Conservation (phyloP, 2,797 vertebrate genomes). For the Myotis pilosus region DNA sequence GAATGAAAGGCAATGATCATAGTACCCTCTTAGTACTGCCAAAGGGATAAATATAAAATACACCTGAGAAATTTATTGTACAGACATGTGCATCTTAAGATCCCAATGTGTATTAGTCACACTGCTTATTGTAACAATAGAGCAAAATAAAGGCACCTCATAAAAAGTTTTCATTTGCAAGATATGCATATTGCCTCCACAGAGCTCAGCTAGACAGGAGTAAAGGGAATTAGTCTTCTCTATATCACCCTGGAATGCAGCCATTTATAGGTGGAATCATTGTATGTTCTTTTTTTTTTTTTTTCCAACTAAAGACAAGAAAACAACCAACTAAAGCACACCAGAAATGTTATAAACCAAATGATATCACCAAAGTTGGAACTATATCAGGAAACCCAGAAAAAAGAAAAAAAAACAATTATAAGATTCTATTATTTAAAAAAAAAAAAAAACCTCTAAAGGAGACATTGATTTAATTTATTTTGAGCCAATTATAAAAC, state of each 20-base stretch:
- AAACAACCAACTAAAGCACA: constrained; percentile 46
- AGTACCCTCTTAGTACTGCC: neutral
- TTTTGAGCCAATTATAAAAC: neutral
- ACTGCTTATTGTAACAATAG: neutral
- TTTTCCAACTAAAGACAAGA: neutral
- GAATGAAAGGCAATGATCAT: neutral
- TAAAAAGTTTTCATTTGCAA: neutral
- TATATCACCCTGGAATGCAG: neutral
- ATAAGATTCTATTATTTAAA: neutral
- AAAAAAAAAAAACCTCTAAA: neutral
- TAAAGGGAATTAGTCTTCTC: neutral
- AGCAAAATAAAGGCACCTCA: neutral
- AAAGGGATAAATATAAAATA: neutral
- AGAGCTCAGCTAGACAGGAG: neutral
- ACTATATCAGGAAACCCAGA: neutral
- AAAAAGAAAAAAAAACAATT: neutral
- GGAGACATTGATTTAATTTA: neutral
- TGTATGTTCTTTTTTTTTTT: neutral
- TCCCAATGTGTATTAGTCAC: neutral
- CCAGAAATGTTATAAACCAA: constrained; percentile 28
- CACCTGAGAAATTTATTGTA: neutral
- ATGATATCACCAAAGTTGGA: constrained; percentile 8
- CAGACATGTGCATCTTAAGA: neutral
- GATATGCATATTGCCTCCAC: neutral
- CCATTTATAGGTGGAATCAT: neutral